Evolutionary conservation across 2,888 invertebrate genomes (phyloP).

Genomic region (Xylota sylvarum): DNA sequence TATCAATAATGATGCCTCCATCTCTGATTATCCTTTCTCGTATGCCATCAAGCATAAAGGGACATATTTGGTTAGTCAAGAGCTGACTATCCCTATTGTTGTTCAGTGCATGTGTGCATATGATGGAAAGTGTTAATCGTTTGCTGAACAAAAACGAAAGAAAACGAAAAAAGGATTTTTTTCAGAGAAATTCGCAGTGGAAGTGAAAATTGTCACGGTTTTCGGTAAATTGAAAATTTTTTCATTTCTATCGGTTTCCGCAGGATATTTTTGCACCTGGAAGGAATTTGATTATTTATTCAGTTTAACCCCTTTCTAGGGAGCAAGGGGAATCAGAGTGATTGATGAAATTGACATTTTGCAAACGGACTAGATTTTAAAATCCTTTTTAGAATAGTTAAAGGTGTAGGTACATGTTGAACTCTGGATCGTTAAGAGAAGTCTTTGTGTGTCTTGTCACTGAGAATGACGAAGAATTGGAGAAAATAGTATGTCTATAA

Average conservation of each 20-base stretch:
- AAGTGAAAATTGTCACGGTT: constrained; percentile 66
- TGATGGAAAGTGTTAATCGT: constrained; percentile 69
- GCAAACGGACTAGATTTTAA: not conserved
- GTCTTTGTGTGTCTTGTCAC: too few species aligned
- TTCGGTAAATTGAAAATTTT: constrained; percentile 57
- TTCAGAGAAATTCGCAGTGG: constrained; percentile 32
- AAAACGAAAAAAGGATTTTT: constrained; percentile 42
- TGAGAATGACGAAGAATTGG: too few species aligned
- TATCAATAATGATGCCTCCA: constrained; percentile 61
- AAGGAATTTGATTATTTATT: constrained; percentile 48
- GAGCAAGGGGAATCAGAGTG: constrained; percentile 21
- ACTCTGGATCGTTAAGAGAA: too few species aligned
- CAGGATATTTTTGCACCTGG: constrained; percentile 70
- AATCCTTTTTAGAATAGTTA: not conserved
- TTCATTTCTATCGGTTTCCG: constrained; percentile 27
- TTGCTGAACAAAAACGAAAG: constrained; percentile 25
- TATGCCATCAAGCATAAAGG: constrained; percentile 10
- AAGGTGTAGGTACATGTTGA: too few species aligned
- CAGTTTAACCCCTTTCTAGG: constrained; percentile 54
- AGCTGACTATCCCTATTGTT: constrained; percentile 33
- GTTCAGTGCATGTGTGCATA: constrained; percentile 4
- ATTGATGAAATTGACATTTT: constrained; percentile 50
- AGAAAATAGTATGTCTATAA: too few species aligned
- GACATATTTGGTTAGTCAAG: constrained; percentile 45
- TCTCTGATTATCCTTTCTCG: constrained; percentile 39